Evolutionary conservation across 2,888 invertebrate species (phyloP).

Genomic region (Anthophora plumipes): DNA sequence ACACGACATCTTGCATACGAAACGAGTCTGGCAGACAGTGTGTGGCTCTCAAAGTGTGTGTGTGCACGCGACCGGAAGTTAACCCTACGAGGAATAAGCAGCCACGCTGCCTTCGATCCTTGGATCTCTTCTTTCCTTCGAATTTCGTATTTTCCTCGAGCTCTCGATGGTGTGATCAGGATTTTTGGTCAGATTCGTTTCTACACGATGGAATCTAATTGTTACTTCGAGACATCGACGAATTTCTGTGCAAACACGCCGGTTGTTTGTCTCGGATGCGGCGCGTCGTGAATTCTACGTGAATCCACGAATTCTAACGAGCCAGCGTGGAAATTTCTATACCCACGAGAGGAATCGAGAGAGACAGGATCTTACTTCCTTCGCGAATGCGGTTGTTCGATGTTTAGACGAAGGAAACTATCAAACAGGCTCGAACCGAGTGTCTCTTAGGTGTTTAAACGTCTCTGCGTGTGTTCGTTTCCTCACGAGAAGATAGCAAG

Average conservation of each 20-base stretch:
- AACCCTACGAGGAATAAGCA: conserved; percentile 10
- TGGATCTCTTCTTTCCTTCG: not conserved
- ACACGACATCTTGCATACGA: conserved; percentile 16
- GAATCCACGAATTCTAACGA: conserved; percentile 50
- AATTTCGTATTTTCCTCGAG: no score
- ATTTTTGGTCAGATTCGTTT: no score
- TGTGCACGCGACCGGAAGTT: conserved; percentile 9
- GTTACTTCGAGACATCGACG: conserved; percentile 53
- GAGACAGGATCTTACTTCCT: not conserved
- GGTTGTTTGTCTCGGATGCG: conserved; percentile 61
- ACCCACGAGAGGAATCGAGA: conserved; percentile 26
- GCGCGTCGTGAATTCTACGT: conserved; percentile 41
- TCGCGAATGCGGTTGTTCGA: not conserved
- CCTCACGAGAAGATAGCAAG: no score
- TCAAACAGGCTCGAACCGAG: not conserved
- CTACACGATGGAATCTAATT: no score
- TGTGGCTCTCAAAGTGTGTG: not conserved
- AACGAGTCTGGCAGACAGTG: conserved; percentile 10
- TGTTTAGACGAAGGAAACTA: not conserved
- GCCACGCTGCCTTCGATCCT: not conserved
- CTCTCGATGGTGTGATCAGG: no score
- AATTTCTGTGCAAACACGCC: conserved; percentile 62
- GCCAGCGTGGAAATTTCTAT: conserved; percentile 50
- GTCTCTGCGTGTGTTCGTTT: no score
- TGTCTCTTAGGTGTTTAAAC: no score